These are phyloP conservation scores for Macrostomum lignano DNA, from an alignment of 1,140 invertebrate species.

Conservation along the genomic window DNA sequence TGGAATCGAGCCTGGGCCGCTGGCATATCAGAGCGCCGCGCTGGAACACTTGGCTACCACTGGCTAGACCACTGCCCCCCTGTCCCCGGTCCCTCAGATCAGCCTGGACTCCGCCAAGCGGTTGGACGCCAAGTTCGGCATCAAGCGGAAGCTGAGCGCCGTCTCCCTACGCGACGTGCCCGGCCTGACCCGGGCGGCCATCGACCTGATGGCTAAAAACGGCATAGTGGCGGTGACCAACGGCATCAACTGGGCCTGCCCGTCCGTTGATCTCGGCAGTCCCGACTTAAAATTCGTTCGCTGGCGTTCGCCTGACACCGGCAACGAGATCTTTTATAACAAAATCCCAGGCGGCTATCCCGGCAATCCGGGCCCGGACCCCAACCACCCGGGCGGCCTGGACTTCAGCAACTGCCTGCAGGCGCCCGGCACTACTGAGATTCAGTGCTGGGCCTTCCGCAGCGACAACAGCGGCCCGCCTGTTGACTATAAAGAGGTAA, in stretches of 20 bases:
- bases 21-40: too few species aligned
- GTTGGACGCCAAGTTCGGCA: conserved; percentile 12
- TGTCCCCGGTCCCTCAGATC: too few species aligned
- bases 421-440: conserved; percentile 11
- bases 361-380: conserved; percentile 8
- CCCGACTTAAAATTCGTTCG: neutral
- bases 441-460: conserved; percentile 14
- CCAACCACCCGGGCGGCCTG: conserved; percentile 11
- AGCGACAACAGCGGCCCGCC: conserved; percentile 15
- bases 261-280: conserved; percentile 11
- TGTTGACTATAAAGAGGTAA: too few species aligned
- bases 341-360: conserved; percentile 8
- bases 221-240: conserved; percentile 12
- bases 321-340: neutral
- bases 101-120: too few species aligned
- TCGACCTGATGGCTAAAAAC: conserved; percentile 11
- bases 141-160: conserved; percentile 9
- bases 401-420: conserved; percentile 12
- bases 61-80: too few species aligned
- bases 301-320: neutral
- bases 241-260: conserved; percentile 14
- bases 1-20: too few species aligned
- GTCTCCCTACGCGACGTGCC: conserved; percentile 17
- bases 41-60: too few species aligned
- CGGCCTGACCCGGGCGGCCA: conserved; percentile 13